Evolutionary conservation across 2,888 invertebrate genomes (phyloP).

Genomic region (Mythimna pallens): DNA sequence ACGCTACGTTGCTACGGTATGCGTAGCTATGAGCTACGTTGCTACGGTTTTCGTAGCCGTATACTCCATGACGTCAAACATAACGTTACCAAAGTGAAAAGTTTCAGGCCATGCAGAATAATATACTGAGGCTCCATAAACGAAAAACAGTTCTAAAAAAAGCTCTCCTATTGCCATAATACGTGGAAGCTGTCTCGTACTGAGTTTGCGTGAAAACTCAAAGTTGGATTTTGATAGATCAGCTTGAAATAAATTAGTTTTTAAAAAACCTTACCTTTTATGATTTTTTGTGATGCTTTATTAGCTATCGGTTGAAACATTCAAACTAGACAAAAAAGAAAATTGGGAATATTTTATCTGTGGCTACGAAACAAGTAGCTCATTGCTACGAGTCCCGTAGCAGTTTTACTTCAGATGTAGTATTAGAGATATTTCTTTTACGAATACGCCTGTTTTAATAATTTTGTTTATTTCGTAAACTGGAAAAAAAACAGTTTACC

Average conservation of each 20-base stretch:
- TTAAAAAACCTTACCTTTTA: no score
- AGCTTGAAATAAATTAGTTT: no score
- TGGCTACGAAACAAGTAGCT: not conserved
- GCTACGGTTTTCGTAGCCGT: constrained; percentile 26
- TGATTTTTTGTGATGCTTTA: no score
- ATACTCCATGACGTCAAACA: constrained; percentile 22
- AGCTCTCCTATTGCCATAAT: not conserved
- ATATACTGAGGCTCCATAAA: constrained; percentile 41
- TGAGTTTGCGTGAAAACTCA: not conserved
- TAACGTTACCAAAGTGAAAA: constrained; percentile 22
- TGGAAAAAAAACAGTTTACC: no score
- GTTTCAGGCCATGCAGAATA: constrained; percentile 28
- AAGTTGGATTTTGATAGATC: not conserved
- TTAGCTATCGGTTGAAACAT: no score
- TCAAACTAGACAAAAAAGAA: no score
- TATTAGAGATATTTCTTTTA: no score
- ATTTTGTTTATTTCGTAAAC: no score
- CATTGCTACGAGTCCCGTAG: constrained; percentile 5
- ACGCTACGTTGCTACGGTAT: constrained; percentile 10
- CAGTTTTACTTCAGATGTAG: not conserved
- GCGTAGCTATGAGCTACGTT: constrained; percentile 18
- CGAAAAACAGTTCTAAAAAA: not conserved
- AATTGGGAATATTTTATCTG: no score
- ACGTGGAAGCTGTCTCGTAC: not conserved
- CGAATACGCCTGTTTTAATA: no score